Percentiles rank a stretch among this genome's conserved stretches.
Conservation (phyloP, 2,113 vertebrate species). For the Holacanthus passer region DNA sequence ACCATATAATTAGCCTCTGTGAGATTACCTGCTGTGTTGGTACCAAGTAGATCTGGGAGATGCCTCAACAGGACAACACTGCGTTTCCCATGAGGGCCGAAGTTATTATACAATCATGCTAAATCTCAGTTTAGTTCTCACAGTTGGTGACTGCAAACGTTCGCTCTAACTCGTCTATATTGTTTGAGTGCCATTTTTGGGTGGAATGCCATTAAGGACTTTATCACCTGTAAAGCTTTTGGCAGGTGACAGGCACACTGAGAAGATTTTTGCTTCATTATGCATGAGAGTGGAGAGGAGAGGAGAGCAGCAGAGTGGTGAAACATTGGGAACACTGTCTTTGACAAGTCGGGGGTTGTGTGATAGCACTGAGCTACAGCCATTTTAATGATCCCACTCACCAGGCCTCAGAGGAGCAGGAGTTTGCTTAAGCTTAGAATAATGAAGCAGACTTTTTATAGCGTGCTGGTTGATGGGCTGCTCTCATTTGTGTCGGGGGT, state of each 20-base stretch:
- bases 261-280: conserved; percentile 58
- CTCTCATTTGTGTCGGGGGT: conserved; percentile 58
- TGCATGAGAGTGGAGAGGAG: conserved; percentile 38
- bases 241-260: conserved; percentile 52
- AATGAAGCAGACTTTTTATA: conserved; percentile 77
- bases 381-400: conserved; percentile 77
- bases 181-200: conserved; percentile 49
- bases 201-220: conserved; percentile 19
- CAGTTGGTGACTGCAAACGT: background rate
- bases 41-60: conserved; percentile 10
- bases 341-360: conserved; percentile 62
- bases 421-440: conserved; percentile 73
- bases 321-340: conserved; percentile 58
- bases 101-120: conserved; percentile 26
- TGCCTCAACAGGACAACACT: conserved; percentile 41
- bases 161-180: background rate
- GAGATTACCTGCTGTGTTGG: conserved; percentile 24
- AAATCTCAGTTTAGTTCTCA: conserved; percentile 28
- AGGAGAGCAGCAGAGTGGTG: conserved; percentile 38
- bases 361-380: conserved; percentile 60
- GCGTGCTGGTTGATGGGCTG: conserved; percentile 48
- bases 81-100: background rate
- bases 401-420: conserved; percentile 71
- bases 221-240: conserved; percentile 32
- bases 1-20: conserved; percentile 37